Percentiles rank a stretch among this genome's conserved stretches.
Conservation (phyloP, 1,140 invertebrate genomes). For the Drosophila bifasciata region DNA sequence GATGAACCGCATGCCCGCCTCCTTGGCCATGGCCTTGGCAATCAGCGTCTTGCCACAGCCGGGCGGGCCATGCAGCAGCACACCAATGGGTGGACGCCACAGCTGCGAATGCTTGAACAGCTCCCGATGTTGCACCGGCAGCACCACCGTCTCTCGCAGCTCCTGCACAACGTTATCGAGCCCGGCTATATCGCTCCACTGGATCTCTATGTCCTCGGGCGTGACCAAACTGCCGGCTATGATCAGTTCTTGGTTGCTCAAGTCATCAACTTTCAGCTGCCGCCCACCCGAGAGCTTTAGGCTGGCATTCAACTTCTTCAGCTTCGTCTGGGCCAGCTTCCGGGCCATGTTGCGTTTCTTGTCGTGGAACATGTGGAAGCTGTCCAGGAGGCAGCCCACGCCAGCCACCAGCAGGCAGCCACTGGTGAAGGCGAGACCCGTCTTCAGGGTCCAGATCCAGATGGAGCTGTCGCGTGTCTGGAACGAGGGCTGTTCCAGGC, state of each 20-base stretch:
- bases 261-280: constrained; percentile 69
- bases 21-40: constrained; percentile 96
- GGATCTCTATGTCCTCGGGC: constrained; percentile 92
- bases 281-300: too few species aligned
- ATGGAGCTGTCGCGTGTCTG: too few species aligned
- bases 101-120: constrained; percentile 93
- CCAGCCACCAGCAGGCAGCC: constrained; percentile 85
- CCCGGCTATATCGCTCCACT: constrained; percentile 96
- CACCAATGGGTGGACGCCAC: constrained; percentile 96
- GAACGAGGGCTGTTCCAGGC: too few species aligned
- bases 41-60: constrained; percentile 99
- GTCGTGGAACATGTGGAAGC: constrained; percentile 90
- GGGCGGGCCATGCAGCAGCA: constrained; percentile 93
- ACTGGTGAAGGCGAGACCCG: constrained; percentile 85
- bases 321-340: constrained; percentile 87
- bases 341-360: constrained; percentile 91
- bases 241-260: constrained; percentile 96
- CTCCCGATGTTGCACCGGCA: constrained; percentile 93
- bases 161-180: constrained; percentile 94
- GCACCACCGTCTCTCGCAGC: constrained; percentile 95
- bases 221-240: constrained; percentile 97
- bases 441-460: too few species aligned
- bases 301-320: constrained; percentile 85
- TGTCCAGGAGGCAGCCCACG: constrained; percentile 75
- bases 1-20: constrained; percentile 96